A percentile compares a stretch with the other conserved stretches of the same genome.
Conservation (phyloP, 2,113 vertebrate species). For the Gymnarchus niloticus region DNA sequence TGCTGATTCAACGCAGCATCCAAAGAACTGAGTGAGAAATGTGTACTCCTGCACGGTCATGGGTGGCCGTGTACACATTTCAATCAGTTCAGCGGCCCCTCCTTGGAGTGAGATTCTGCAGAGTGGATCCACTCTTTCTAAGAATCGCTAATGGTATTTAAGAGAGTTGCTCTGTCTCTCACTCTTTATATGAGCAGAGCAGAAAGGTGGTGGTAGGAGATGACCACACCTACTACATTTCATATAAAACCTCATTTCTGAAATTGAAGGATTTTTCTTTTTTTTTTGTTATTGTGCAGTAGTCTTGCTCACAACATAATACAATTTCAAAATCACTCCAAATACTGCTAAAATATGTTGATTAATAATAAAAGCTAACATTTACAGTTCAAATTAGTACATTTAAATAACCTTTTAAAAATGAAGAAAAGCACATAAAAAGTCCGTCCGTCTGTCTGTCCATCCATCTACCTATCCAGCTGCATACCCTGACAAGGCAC, state of each 20-base stretch:
- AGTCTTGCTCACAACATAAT: not conserved
- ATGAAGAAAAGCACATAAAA: not conserved
- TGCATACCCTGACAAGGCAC: not conserved
- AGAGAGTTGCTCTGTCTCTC: not conserved
- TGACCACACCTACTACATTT: not conserved
- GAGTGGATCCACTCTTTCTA: not conserved
- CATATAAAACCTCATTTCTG: not conserved
- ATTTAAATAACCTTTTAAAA: not conserved
- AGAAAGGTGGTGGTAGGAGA: not conserved
- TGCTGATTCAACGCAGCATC: slow-evolving; percentile 15
- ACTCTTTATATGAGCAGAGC: not conserved
- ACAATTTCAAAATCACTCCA: too few species aligned
- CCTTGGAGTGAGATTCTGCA: not conserved
- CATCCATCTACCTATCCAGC: not conserved
- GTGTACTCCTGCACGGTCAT: not conserved
- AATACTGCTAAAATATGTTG: not conserved
- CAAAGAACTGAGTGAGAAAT: slow-evolving; percentile 15
- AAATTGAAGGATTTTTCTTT: too few species aligned
- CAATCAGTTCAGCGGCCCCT: not conserved
- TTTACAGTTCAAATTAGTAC: not conserved
- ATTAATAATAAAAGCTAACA: not conserved
- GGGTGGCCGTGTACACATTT: not conserved
- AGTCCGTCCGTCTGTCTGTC: not conserved
- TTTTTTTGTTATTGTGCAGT: not conserved
- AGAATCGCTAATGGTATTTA: not conserved